phyloP scores from a whole-genome alignment of 2,113 vertebrate species.

The Phocoena phocoena region DNA sequence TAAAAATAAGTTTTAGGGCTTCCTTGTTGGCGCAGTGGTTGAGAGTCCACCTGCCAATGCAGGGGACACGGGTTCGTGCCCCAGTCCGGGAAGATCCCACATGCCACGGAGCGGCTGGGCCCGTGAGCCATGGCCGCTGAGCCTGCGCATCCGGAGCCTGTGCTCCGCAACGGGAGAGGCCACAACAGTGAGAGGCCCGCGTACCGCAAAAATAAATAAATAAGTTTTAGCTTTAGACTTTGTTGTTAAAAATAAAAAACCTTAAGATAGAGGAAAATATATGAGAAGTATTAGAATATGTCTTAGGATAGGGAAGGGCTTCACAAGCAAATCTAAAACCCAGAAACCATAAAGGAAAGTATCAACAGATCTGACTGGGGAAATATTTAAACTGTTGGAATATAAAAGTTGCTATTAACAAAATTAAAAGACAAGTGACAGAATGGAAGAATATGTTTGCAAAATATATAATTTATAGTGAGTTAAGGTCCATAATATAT shows the following conservation, averaged over 20 bases:
- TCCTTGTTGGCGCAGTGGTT: too few relatives aligned
- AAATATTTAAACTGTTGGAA: slow-evolving; percentile 8
- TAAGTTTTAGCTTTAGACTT: slow-evolving; percentile 12
- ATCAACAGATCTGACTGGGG: background rate
- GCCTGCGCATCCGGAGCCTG: too few relatives aligned
- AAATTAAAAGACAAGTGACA: slow-evolving; percentile 8
- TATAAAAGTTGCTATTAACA: slow-evolving; percentile 29
- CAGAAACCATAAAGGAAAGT: slow-evolving; percentile 9
- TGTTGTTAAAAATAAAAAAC: background rate
- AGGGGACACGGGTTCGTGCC: too few relatives aligned
- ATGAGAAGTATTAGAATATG: background rate
- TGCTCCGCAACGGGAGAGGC: too few relatives aligned
- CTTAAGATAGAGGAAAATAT: slow-evolving; percentile 9
- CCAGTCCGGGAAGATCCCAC: too few relatives aligned
- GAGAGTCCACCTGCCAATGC: too few relatives aligned
- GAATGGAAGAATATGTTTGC: background rate
- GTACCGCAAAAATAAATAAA: background rate
- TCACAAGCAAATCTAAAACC: background rate
- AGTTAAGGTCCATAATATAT: background rate
- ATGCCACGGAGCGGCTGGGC: too few relatives aligned
- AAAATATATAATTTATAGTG: slow-evolving; percentile 13
- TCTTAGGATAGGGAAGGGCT: background rate
- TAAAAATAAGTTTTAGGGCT: slow-evolving; percentile 22
- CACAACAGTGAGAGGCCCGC: too few relatives aligned
- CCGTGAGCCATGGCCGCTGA: too few relatives aligned